A percentile compares a stretch with the other conserved stretches of the same genome.
Conservation (phyloP, 2,797 vertebrate species). For the Pangasius sanitwongsei region DNA sequence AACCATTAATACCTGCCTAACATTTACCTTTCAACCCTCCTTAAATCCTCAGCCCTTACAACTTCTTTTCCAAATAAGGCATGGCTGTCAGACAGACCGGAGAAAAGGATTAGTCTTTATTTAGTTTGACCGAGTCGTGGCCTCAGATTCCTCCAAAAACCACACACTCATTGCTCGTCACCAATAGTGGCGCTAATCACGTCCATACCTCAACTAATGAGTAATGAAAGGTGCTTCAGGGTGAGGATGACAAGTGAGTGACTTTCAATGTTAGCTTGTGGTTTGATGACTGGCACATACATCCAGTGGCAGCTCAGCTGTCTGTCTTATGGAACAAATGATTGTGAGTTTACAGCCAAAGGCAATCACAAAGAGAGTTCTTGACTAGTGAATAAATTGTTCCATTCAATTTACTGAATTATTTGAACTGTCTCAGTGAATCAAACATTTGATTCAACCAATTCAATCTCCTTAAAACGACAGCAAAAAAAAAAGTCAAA, state of each 20-base stretch:
- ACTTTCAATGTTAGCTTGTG: neutral
- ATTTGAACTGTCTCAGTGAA: neutral
- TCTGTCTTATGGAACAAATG: neutral
- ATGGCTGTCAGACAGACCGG: slow-evolving; percentile 1
- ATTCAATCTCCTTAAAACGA: neutral
- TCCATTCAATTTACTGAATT: neutral
- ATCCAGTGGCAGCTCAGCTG: neutral
- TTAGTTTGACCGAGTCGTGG: slow-evolving; percentile 24
- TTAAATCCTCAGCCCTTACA: neutral
- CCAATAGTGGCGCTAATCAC: neutral
- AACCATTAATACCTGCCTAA: slow-evolving; percentile 22
- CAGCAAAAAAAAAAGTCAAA: neutral
- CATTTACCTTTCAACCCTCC: neutral
- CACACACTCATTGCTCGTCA: neutral
- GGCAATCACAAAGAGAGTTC: neutral
- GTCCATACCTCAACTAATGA: neutral
- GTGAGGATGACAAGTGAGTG: neutral
- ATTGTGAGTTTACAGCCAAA: neutral
- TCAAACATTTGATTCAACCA: neutral
- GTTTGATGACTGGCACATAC: neutral
- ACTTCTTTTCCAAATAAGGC: slow-evolving; percentile 8
- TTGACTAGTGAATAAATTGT: neutral
- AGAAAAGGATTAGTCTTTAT: slow-evolving; percentile 40
- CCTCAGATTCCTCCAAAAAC: slow-evolving; percentile 28
- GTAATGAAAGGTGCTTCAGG: neutral